These are phyloP conservation scores for Rhynchonema sp. DNA, from an alignment of 2,888 invertebrate genomes.

Conservation along the genomic window DNA sequence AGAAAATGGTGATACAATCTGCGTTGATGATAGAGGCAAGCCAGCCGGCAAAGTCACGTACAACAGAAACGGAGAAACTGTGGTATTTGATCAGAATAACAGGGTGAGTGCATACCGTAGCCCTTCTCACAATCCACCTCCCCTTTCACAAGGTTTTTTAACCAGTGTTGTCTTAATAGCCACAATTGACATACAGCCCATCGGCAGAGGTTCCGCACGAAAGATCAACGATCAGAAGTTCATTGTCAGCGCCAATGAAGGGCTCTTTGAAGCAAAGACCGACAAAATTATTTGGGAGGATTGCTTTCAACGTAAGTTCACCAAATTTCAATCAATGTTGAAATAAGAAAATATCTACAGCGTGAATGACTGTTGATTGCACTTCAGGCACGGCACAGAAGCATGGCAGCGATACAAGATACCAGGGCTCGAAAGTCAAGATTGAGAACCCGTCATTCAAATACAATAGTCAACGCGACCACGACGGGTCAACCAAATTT, in stretches of 20 bases:
- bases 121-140: too few relatives aligned
- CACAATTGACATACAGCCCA: neutral
- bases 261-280: neutral
- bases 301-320: neutral
- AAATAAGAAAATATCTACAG: too few relatives aligned
- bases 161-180: too few relatives aligned
- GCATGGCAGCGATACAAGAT: neutral
- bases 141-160: too few relatives aligned
- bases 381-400: neutral
- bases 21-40: neutral
- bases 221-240: neutral
- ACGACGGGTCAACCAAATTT: neutral
- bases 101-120: too few relatives aligned
- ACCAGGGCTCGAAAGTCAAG: neutral
- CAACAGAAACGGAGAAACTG: neutral
- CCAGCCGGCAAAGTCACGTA: neutral
- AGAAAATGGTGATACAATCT: neutral
- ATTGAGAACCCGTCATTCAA: neutral
- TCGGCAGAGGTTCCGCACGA: neutral
- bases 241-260: neutral
- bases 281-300: neutral
- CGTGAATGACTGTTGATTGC: too few relatives aligned
- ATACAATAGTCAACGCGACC: neutral
- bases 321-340: too few relatives aligned
- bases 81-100: too few relatives aligned